Evolutionary conservation across 2,113 vertebrate species (phyloP).

Genomic region (Ammospiza caudacuta): DNA sequence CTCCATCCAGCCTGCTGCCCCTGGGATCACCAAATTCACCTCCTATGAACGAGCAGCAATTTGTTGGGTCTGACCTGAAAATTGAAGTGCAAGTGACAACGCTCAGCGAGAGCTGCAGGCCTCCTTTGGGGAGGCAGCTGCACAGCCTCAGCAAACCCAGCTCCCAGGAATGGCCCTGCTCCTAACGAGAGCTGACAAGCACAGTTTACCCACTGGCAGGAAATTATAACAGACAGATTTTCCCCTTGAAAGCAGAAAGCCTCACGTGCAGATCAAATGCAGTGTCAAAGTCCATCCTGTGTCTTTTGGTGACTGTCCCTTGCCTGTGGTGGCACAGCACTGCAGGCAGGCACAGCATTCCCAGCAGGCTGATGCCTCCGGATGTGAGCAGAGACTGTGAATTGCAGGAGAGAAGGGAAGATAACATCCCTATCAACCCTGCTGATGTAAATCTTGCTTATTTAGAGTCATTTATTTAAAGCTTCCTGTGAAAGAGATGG

Average conservation of each 20-base stretch:
- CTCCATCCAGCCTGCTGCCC: neutral
- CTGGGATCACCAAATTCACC: neutral
- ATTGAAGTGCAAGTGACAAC: neutral
- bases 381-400: neutral
- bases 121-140: neutral
- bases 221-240: conserved; percentile 19
- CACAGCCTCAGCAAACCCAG: neutral
- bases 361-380: neutral
- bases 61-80: neutral
- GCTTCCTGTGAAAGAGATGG: neutral
- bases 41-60: neutral
- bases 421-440: neutral
- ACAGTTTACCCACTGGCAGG: conserved; percentile 1
- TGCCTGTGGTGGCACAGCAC: neutral
- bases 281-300: neutral
- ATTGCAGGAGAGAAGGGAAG: neutral
- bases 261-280: neutral
- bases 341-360: neutral
- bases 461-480: neutral
- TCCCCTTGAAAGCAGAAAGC: neutral
- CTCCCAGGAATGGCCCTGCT: neutral
- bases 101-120: neutral
- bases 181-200: conserved; percentile 46
- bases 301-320: neutral
- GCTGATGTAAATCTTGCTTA: neutral